These are phyloP conservation scores for Hydrozoanthus tunicans DNA, from an alignment of 64 coral and sea anemone species.

Conservation along the genomic window DNA sequence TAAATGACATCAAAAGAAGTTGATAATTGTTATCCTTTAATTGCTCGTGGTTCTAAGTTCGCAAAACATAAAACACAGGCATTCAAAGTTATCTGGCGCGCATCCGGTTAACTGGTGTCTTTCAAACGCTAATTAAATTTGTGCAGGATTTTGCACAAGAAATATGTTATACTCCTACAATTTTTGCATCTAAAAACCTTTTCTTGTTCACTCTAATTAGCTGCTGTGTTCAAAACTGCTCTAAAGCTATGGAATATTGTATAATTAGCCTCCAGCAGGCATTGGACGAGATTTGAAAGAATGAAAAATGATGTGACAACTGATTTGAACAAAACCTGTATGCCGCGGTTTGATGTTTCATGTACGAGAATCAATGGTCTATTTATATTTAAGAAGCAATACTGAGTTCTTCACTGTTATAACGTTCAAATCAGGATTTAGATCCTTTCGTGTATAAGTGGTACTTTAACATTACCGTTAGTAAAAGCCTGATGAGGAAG, in stretches of 20 bases:
- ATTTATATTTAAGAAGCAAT: slow-evolving; percentile 4
- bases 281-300: slow-evolving; percentile 20
- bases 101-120: slow-evolving; percentile 43
- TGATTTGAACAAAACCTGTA: slow-evolving; percentile 34
- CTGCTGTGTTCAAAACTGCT: not conserved
- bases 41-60: slow-evolving; percentile 36
- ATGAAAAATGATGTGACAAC: slow-evolving; percentile 48
- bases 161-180: not conserved
- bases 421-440: slow-evolving; percentile 12
- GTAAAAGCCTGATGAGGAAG: slow-evolving; percentile 6
- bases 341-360: slow-evolving; percentile 46
- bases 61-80: slow-evolving; percentile 44
- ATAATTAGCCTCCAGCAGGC: not conserved
- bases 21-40: slow-evolving; percentile 1
- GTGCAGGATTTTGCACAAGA: slow-evolving; percentile 40
- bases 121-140: slow-evolving; percentile 56
- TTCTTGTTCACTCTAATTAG: not conserved
- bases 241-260: not conserved
- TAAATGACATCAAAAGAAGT: slow-evolving; percentile 1
- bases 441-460: not conserved
- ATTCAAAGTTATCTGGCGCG: slow-evolving; percentile 34
- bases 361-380: slow-evolving; percentile 16
- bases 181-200: not conserved
- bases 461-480: not conserved
- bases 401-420: not conserved